phyloP scores from a whole-genome alignment of 2,888 invertebrate genomes.

The Drosophila kuntzei region DNA sequence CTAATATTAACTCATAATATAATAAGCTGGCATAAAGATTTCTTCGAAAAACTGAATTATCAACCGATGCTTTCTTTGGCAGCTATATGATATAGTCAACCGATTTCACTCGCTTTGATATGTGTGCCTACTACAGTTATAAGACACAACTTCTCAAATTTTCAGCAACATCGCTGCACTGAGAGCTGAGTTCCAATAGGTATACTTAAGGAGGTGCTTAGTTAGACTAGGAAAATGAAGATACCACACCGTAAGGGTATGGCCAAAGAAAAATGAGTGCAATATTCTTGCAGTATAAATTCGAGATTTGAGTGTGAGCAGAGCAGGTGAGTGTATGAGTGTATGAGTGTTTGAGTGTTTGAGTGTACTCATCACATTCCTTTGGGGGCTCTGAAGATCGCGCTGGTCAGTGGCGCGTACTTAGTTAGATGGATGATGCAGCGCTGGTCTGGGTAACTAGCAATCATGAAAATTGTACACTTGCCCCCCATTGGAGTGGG shows the following conservation, averaged over 20 bases:
- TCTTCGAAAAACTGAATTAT: not conserved
- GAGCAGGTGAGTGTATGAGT: slow-evolving; percentile 1
- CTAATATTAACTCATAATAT: too few species aligned
- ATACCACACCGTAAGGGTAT: not conserved
- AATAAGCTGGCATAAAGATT: too few species aligned
- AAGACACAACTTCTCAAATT: not conserved
- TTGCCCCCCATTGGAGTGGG: slow-evolving; percentile 45
- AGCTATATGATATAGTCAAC: not conserved
- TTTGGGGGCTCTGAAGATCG: not conserved
- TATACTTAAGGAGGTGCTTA: not conserved
- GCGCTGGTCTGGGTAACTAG: slow-evolving; percentile 58
- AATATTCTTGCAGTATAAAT: slow-evolving; percentile 35
- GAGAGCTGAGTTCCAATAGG: not conserved
- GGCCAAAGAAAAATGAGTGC: slow-evolving; percentile 43
- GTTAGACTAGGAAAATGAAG: not conserved
- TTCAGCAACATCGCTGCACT: not conserved
- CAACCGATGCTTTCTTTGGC: not conserved
- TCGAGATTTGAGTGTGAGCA: slow-evolving; percentile 4
- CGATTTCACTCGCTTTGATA: not conserved
- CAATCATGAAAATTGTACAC: slow-evolving; percentile 76
- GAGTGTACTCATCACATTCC: slow-evolving; percentile 46
- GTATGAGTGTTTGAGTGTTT: slow-evolving; percentile 10
- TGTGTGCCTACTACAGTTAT: not conserved
- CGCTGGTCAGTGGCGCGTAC: slow-evolving; percentile 75
- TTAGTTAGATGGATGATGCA: slow-evolving; percentile 71